A percentile compares a stretch with the other conserved stretches of the same genome.
These are phyloP conservation scores for Diplolepis rosae DNA, from an alignment of 2,888 invertebrate species.

Conservation along the genomic window DNA sequence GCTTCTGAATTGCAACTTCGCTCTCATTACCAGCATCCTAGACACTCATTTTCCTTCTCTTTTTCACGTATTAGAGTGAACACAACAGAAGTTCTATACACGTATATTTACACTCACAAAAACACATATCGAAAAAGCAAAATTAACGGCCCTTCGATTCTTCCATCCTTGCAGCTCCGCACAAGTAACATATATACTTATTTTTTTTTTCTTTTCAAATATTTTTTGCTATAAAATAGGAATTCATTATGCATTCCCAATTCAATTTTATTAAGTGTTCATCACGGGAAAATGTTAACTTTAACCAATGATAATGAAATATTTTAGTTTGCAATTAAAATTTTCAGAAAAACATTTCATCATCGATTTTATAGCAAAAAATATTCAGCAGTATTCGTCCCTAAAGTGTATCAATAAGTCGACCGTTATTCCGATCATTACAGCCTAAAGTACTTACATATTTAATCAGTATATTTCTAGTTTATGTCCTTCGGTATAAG, in stretches of 20 bases:
- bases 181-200: slow-evolving; percentile 12
- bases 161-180: neutral
- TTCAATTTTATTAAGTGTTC: too few relatives aligned
- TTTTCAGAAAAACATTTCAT: neutral
- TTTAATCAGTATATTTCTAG: slow-evolving; percentile 37
- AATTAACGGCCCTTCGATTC: slow-evolving; percentile 18
- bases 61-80: slow-evolving; percentile 21
- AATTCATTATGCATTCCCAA: too few relatives aligned
- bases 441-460: slow-evolving; percentile 36
- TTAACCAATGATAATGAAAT: too few relatives aligned
- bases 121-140: slow-evolving; percentile 29
- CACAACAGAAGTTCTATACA: slow-evolving; percentile 25
- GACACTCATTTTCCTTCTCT: slow-evolving; percentile 3
- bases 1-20: slow-evolving; percentile 20
- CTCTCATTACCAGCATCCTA: slow-evolving; percentile 20
- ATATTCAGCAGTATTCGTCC: neutral
- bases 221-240: neutral
- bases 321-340: too few relatives aligned
- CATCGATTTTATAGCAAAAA: neutral
- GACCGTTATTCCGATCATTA: slow-evolving; percentile 23
- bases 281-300: too few relatives aligned
- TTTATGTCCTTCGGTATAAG: slow-evolving; percentile 49
- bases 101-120: slow-evolving; percentile 17
- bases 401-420: slow-evolving; percentile 1
- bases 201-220: neutral